These are phyloP conservation scores for Callimorpha dominula DNA, from an alignment of 2,888 invertebrate species.

Conservation along the genomic window DNA sequence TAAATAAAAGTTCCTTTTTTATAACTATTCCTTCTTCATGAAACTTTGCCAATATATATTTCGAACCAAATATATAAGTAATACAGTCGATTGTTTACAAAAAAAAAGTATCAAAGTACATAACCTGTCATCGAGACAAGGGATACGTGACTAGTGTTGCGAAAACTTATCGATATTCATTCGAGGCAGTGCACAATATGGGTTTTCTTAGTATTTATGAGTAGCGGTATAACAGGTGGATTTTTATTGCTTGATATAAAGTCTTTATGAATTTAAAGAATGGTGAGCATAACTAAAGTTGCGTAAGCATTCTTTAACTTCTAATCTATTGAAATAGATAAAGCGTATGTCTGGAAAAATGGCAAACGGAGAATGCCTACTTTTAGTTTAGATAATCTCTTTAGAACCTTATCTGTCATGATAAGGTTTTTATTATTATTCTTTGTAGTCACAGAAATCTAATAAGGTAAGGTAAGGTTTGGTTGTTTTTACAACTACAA, in stretches of 20 bases:
- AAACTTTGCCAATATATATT: conserved; percentile 17
- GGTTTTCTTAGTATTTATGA: conserved; percentile 58
- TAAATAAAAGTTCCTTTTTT: conserved; percentile 19
- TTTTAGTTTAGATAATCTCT: conserved; percentile 25
- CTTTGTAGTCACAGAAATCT: conserved; percentile 30
- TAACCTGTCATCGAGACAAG: conserved; percentile 52
- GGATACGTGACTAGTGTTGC: conserved; percentile 61
- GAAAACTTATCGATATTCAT: conserved; percentile 60
- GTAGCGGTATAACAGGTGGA: conserved; percentile 54
- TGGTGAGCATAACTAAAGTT: conserved; percentile 15
- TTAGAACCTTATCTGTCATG: conserved; percentile 33
- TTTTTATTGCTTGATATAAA: conserved; percentile 55
- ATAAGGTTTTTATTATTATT: conserved; percentile 35
- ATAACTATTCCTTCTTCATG: conserved; percentile 22
- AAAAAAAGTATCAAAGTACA: conserved; percentile 41
- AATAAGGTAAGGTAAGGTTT: no score
- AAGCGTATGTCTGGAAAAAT: conserved; percentile 15
- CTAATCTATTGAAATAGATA: conserved; percentile 10
- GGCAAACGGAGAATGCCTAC: conserved; percentile 23
- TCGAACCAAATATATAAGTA: conserved; percentile 20
- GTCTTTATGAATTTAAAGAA: conserved; percentile 38
- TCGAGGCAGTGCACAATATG: conserved; percentile 52
- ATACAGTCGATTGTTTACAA: conserved; percentile 36
- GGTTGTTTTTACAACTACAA: no score
- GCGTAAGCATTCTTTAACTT: conserved; percentile 2